phyloP scores from a whole-genome alignment of 2,797 vertebrate genomes.

The Leuciscus waleckii region DNA sequence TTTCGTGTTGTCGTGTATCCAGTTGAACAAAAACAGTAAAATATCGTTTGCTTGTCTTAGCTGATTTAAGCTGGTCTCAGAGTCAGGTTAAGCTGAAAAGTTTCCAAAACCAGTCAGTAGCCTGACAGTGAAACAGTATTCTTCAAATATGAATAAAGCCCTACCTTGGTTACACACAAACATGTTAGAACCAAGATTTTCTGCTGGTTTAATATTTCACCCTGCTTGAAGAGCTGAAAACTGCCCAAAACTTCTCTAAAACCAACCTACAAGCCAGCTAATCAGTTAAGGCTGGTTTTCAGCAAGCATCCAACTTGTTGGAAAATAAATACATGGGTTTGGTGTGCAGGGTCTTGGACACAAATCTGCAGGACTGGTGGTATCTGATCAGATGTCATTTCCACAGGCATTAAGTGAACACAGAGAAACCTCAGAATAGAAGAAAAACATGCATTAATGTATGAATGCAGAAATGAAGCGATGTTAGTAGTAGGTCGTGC shows the following conservation, averaged over 20 bases:
- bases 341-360: not conserved
- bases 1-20: not conserved
- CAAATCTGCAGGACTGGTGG: constrained; percentile 5
- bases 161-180: not conserved
- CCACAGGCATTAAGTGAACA: constrained; percentile 20
- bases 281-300: not conserved
- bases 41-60: not conserved
- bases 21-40: not conserved
- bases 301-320: not conserved
- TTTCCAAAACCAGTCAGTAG: not conserved
- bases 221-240: not conserved
- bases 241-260: not conserved
- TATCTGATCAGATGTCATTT: constrained; percentile 2
- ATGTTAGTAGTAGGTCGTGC: constrained; percentile 15
- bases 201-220: not conserved
- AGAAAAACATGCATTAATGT: not conserved
- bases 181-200: not conserved
- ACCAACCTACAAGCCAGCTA: not conserved
- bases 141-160: not conserved
- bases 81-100: not conserved
- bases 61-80: not conserved
- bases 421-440: constrained; percentile 34
- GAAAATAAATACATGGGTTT: not conserved
- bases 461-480: not conserved
- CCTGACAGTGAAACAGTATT: not conserved